Evolutionary conservation across 1,140 invertebrate genomes (phyloP), one percentile per base, ranked within the genome.

Genomic region (Mercenaria mercenaria): DNA sequence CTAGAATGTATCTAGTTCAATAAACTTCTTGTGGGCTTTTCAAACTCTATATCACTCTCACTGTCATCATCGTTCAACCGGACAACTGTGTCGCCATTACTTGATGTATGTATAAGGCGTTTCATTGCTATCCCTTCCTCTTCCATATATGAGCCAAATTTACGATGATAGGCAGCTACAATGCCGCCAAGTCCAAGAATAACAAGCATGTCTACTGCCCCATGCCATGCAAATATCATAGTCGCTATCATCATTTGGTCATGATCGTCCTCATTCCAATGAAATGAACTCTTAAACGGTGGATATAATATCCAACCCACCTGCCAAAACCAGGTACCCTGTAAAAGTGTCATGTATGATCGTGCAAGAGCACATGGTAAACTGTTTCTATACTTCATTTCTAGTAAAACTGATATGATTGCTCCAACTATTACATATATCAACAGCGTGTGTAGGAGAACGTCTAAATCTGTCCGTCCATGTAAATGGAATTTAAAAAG

Each of bases 281-380:
- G 80, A 23, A 91, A 91, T 20, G 92, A 89, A 8, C 94, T 94
- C 0, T 93, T 88, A 26, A 94, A 77, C 8, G 96, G 96, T n/a
- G 96, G 96, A 91, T 97, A 96, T 37, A 97, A 92, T 82, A 97
- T 96, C 93, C 96, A 96, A 0, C 96, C 96, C 11, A 96, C 93
- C 86, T 96, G 96, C 91, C 94, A 96, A 93, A 97, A 97, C 96
- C 96, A 97, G 0, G 96, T 96, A 8, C 96, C 96, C 88, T 97
- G 96, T 34, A 96, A 90, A 1, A 96, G 80, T 0, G 95, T 93
- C 72, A 96, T 96, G 89, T 96, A 96, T 2, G 93, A 84, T 34
- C 96, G 92, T 11, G 91, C 64, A 20, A 96, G 88, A 0, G 96
- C 92, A 1, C 94, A 91, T 11, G 96, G 52, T 10, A 96, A 91